These are phyloP conservation scores for Tachysurus fulvidraco DNA, from an alignment of 2,113 vertebrate genomes.

Conservation along the genomic window DNA sequence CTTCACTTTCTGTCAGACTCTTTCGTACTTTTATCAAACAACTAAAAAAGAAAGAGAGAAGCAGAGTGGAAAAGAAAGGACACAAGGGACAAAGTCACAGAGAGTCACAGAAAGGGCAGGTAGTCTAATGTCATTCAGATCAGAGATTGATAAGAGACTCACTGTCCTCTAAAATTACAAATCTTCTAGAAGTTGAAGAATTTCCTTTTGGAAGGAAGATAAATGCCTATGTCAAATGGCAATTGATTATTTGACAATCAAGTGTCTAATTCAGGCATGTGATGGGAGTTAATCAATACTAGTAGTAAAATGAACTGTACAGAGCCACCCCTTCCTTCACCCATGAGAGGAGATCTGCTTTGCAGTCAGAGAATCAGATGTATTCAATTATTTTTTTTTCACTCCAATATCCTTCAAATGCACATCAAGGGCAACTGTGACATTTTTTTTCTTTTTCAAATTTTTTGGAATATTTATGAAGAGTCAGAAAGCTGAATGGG, in stretches of 20 bases:
- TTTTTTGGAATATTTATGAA: neutral
- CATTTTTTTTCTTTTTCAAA: neutral
- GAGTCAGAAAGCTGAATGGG: neutral
- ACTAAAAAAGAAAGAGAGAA: neutral
- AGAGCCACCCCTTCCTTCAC: neutral
- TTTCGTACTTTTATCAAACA: neutral
- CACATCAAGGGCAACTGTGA: neutral
- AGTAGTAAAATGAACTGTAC: constrained; percentile 42
- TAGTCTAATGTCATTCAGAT: constrained; percentile 21
- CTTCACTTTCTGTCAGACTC: neutral
- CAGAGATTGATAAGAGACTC: constrained; percentile 36
- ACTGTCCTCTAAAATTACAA: constrained; percentile 43
- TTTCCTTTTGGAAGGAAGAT: constrained; percentile 46
- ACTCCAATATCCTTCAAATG: constrained; percentile 1
- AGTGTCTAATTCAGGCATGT: constrained; percentile 46
- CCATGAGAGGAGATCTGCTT: neutral
- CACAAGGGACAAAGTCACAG: constrained; percentile 8
- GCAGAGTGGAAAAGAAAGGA: neutral
- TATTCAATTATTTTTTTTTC: neutral
- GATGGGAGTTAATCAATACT: constrained; percentile 44
- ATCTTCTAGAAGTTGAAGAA: constrained; percentile 6
- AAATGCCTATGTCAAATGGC: constrained; percentile 47
- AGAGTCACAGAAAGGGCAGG: neutral
- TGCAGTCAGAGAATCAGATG: neutral
- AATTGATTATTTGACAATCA: constrained; percentile 55